A percentile compares a stretch with the other conserved stretches of the same genome.
These are phyloP conservation scores for Halcyon leucocephala DNA, from an alignment of 2,797 vertebrate genomes.

Conservation along the genomic window DNA sequence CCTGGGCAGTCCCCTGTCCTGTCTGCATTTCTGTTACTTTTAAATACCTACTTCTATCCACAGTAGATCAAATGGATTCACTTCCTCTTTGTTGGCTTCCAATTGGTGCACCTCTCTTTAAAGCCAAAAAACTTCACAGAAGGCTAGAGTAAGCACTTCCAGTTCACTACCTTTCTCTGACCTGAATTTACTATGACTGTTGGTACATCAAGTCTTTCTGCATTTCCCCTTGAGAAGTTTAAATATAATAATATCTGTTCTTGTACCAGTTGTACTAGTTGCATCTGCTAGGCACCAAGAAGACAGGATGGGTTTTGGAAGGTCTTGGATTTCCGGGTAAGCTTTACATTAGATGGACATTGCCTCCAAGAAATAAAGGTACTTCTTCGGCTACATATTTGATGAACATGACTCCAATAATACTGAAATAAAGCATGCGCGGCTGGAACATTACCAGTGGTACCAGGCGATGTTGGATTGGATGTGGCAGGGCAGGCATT, in stretches of 20 bases:
- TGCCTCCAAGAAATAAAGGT: background rate
- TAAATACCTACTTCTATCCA: background rate
- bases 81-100: background rate
- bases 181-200: background rate
- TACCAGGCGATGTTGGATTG: background rate
- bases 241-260: background rate
- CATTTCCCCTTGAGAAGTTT: background rate
- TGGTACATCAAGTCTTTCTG: background rate
- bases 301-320: background rate
- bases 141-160: background rate
- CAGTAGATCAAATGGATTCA: background rate
- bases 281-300: rapidly evolving
- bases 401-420: background rate
- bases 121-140: background rate
- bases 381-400: background rate
- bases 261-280: background rate
- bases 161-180: background rate
- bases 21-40: background rate
- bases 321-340: background rate
- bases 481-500: background rate
- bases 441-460: background rate
- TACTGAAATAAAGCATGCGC: rapidly evolving
- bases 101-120: background rate
- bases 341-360: background rate
- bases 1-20: background rate